Evolutionary conservation across 1,140 invertebrate genomes (phyloP).

Genomic region (Acromyrmex echinatior): DNA sequence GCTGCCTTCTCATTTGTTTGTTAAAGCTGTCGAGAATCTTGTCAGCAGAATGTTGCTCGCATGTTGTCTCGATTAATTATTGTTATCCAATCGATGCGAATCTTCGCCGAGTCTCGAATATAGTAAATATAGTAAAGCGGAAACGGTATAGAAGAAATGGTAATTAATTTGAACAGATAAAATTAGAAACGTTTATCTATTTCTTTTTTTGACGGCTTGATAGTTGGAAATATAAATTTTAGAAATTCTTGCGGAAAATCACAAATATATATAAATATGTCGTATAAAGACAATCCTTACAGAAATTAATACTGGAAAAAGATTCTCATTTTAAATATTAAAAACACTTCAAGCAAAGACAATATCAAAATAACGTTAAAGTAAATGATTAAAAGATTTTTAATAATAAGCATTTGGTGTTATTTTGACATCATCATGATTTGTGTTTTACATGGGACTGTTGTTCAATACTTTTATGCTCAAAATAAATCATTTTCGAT

Average conservation of each 20-base stretch:
- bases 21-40: constrained; percentile 33
- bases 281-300: neutral
- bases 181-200: neutral
- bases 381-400: too few species aligned
- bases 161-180: neutral
- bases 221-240: neutral
- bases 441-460: too few species aligned
- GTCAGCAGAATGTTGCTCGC: constrained; percentile 30
- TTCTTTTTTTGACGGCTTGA: neutral
- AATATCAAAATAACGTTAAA: too few species aligned
- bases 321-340: too few species aligned
- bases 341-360: too few species aligned
- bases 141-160: too few species aligned
- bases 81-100: constrained; percentile 38
- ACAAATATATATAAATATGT: neutral
- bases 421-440: too few species aligned
- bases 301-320: too few species aligned
- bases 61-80: constrained; percentile 52
- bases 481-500: too few species aligned
- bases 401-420: too few species aligned
- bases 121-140: neutral
- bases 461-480: too few species aligned
- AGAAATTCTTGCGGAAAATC: neutral
- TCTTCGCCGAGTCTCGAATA: constrained; percentile 43
- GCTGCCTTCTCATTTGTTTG: constrained; percentile 46